phyloP scores from a whole-genome alignment of 1,140 invertebrate species.

The Hyphantria cunea region DNA sequence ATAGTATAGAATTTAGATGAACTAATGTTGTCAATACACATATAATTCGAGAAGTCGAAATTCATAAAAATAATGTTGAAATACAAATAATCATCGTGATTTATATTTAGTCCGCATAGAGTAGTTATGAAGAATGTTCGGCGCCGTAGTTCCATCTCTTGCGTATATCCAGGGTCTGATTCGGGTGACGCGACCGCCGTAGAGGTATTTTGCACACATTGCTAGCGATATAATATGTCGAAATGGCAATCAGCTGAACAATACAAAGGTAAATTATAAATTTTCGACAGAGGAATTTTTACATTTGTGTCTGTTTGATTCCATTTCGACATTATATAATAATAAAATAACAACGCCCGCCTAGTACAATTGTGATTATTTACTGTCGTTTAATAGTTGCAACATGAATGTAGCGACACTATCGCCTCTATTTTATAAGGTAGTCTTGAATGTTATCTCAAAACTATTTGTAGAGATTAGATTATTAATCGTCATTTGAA shows the following conservation, averaged over 20 bases:
- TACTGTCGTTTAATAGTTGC: constrained; percentile 25
- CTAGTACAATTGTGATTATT: constrained; percentile 62
- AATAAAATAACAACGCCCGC: constrained; percentile 63
- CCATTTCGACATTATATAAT: constrained; percentile 60
- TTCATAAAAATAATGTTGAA: constrained; percentile 25
- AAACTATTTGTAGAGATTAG: too few relatives aligned
- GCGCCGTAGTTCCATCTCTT: constrained; percentile 14
- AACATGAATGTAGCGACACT: constrained; percentile 27
- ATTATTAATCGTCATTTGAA: too few relatives aligned
- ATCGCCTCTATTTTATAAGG: too few relatives aligned
- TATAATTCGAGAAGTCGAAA: constrained; percentile 26
- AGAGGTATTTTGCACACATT: constrained; percentile 75
- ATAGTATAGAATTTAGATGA: constrained; percentile 9
- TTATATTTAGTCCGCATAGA: background rate
- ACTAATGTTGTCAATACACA: constrained; percentile 17
- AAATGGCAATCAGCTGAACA: constrained; percentile 43
- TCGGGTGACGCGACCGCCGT: constrained; percentile 62
- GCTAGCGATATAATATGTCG: constrained; percentile 65
- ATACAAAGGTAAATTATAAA: constrained; percentile 4
- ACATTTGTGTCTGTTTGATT: constrained; percentile 10
- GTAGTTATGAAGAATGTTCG: constrained; percentile 13
- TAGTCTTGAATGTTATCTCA: too few relatives aligned
- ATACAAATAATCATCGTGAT: constrained; percentile 3
- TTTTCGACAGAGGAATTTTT: background rate
- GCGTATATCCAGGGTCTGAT: constrained; percentile 54